Evolutionary conservation across 2,888 invertebrate genomes (phyloP).

Genomic region (Gymnoscelis rufifasciata): DNA sequence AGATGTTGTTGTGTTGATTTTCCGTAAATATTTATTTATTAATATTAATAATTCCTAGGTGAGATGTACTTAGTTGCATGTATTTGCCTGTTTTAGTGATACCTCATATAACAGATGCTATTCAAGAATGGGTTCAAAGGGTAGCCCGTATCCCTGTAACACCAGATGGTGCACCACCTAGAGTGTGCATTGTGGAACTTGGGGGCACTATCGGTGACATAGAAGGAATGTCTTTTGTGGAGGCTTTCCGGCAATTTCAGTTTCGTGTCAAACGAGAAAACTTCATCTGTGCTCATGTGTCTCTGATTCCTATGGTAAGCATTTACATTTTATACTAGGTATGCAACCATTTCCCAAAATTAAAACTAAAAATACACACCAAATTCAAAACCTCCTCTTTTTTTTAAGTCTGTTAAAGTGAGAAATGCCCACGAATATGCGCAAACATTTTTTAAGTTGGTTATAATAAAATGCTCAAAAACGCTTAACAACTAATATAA

Average conservation of each 20-base stretch:
- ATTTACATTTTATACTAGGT: too few relatives aligned
- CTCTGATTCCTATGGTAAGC: conserved; percentile 93
- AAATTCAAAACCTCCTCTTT: too few relatives aligned
- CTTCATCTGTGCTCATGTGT: conserved; percentile 98
- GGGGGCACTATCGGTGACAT: conserved; percentile 99
- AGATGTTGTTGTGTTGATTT: too few relatives aligned
- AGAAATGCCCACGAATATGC: too few relatives aligned
- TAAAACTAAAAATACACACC: too few relatives aligned
- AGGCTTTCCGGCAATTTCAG: conserved; percentile 98
- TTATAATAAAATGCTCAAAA: too few relatives aligned
- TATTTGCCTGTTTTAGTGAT: conserved; percentile 85
- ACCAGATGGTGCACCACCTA: conserved; percentile 80
- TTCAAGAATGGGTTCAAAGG: conserved; percentile 98
- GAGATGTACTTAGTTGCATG: not conserved
- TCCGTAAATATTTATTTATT: not conserved
- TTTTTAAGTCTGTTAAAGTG: too few relatives aligned
- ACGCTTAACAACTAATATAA: too few relatives aligned
- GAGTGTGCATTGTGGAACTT: conserved; percentile 94
- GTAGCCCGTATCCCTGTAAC: conserved; percentile 93
- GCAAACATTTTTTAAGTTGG: too few relatives aligned
- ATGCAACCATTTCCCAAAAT: too few relatives aligned
- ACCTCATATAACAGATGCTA: conserved; percentile 98
- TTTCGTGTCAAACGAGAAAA: conserved; percentile 95
- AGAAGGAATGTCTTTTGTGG: conserved; percentile 99
- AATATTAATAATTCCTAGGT: not conserved